These are phyloP conservation scores for Luscinia luscinia DNA, from an alignment of 2,797 vertebrate species.

Conservation along the genomic window DNA sequence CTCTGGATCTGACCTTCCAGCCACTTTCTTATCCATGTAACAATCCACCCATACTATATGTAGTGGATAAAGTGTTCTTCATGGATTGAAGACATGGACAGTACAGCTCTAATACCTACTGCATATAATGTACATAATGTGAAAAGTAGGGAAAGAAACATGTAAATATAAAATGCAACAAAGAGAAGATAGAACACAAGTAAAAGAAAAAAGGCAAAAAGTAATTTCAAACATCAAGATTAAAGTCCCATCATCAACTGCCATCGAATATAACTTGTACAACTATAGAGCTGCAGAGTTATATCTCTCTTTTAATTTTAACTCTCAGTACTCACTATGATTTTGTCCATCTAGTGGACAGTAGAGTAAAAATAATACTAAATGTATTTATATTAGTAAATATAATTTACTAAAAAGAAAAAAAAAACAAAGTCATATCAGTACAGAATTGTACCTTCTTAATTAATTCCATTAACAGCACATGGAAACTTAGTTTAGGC, in stretches of 20 bases:
- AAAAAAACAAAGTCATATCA: not conserved
- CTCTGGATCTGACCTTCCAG: not conserved
- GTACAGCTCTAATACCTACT: not conserved
- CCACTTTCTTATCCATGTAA: not conserved
- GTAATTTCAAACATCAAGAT: not conserved
- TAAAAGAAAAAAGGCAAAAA: not conserved
- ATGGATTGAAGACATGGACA: not conserved
- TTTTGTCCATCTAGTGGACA: not conserved
- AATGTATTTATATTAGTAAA: not conserved
- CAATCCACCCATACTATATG: rapidly evolving
- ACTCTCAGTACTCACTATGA: not conserved
- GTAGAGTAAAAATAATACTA: not conserved
- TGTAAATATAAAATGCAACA: not conserved
- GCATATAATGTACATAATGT: not conserved
- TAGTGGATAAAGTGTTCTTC: not conserved
- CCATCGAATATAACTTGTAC: not conserved
- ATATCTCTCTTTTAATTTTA: not conserved
- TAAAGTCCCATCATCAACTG: not conserved
- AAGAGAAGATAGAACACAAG: not conserved
- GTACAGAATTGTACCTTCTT: not conserved
- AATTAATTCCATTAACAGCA: not conserved
- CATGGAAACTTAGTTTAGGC: not conserved
- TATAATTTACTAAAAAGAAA: not conserved
- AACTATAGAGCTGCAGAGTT: not conserved
- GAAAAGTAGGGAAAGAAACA: not conserved